These are phyloP conservation scores for Aldrovandia affinis DNA, from an alignment of 2,797 vertebrate species.

Conservation along the genomic window DNA sequence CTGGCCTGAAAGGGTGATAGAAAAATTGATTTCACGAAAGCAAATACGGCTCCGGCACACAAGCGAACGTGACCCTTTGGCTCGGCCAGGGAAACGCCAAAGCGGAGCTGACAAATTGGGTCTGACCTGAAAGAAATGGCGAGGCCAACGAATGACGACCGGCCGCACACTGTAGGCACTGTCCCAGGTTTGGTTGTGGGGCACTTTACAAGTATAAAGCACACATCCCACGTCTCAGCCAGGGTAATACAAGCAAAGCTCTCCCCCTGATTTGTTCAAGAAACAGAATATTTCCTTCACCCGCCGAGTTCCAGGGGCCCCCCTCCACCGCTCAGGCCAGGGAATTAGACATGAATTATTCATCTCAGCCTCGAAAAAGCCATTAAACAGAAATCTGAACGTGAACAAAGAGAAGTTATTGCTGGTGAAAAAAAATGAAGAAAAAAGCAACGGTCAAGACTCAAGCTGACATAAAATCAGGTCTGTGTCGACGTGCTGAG, in stretches of 20 bases:
- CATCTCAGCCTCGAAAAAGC: constrained; percentile 20
- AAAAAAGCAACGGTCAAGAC: neutral
- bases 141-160: too few relatives aligned
- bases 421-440: neutral
- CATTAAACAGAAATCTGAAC: constrained; percentile 28
- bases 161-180: neutral
- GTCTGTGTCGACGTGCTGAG: neutral
- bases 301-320: neutral
- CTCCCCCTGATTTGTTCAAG: neutral
- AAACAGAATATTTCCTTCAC: constrained; percentile 17
- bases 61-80: neutral
- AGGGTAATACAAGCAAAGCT: neutral
- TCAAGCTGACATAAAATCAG: neutral
- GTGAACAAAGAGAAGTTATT: constrained; percentile 2
- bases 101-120: neutral
- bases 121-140: neutral
- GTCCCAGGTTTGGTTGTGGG: neutral
- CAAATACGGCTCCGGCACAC: neutral
- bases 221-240: neutral
- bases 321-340: neutral
- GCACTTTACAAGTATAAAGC: neutral
- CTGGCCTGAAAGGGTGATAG: neutral
- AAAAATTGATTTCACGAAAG: neutral
- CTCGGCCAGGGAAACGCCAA: neutral
- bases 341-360: constrained; percentile 35